Base-by-base conservation (phyloP, 1,140 invertebrate genomes). In the Platyscapa corneri region DNA sequence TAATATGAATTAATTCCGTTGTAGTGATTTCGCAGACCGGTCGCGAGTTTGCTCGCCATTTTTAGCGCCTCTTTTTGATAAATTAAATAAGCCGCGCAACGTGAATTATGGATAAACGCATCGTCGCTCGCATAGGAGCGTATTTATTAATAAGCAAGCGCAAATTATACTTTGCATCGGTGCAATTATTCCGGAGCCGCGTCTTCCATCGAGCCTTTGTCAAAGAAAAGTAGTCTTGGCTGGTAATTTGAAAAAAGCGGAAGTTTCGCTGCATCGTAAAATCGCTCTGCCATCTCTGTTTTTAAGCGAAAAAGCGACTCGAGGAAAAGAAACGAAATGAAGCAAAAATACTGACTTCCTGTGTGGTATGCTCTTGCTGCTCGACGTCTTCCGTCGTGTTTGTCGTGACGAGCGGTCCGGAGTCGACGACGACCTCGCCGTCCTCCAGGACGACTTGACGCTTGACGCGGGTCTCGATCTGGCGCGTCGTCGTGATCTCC, bases 301-400 rank as follows among this genome's bases (percentile, higher is more conserved):
- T 70, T 70, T 37, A 3, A 12, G 42, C 23, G 18, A 70, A 70
- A 10, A 16, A 70, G 32, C 0, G 30, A 1, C 12, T 37, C 16
- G 32, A 3, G 34, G 12, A 74, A 42, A n/a, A 74, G 20, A 0
- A 34, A 39, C 37, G 8, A n/a, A 74, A 74, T 42, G 18, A 74
- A 74, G 23, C 10, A 42, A 74, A 42, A 74, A 74, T 85, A 87
- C 90, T 90, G 92, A 97, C 97, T 95, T 97, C 97, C 42, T 97
- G 97, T 87, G 97, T 96, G 90, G 97, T 96, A 87, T 96, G 96
- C 89, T 97, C 97, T 90, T 98, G 96, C 42, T 96, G 97, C 88
- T 97, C 96, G 18, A 97, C 97, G 90, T 98, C 97, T 92, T 98
- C 97, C 46, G 96, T 96, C 72, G 97, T 98, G 85, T 97, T 97